phyloP scores from a whole-genome alignment of 1,140 invertebrate genomes.

The Centruroides vittatus region DNA sequence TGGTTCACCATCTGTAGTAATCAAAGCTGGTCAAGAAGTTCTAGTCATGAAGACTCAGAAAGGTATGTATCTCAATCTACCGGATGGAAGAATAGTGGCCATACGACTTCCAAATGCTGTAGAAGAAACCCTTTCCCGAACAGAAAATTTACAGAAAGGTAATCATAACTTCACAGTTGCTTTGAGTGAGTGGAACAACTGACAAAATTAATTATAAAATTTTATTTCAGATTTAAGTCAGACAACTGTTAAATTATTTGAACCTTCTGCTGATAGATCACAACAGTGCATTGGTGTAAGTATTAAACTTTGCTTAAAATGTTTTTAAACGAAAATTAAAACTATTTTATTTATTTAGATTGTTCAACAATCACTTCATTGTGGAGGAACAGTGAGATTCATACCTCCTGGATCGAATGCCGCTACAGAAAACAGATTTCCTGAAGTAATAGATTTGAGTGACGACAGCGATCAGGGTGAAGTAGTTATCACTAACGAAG shows the following conservation, averaged over 20 bases:
- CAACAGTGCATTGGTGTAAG: neutral
- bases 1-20: slow-evolving; percentile 47
- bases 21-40: slow-evolving; percentile 83
- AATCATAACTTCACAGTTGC: neutral
- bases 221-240: neutral
- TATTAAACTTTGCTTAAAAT: neutral
- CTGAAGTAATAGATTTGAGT: slow-evolving; percentile 15
- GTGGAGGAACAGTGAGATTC: slow-evolving; percentile 15
- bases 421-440: slow-evolving; percentile 2
- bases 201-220: neutral
- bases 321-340: neutral
- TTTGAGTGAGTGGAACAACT: neutral
- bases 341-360: slow-evolving; percentile 7
- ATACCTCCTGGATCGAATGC: slow-evolving; percentile 6
- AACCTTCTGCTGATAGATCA: neutral
- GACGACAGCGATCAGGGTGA: slow-evolving; percentile 9
- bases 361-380: slow-evolving; percentile 13
- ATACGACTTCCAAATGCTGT: slow-evolving; percentile 2
- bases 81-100: slow-evolving; percentile 69
- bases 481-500: neutral
- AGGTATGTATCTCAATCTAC: slow-evolving; percentile 87
- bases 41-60: slow-evolving; percentile 87
- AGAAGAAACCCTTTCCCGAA: neutral
- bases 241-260: neutral
- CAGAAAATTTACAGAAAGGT: neutral